A percentile compares a stretch with the other conserved stretches of the same genome.
These are phyloP conservation scores for Bergia sp. DNA, from an alignment of 92 coral and sea anemone genomes.

Conservation along the genomic window DNA sequence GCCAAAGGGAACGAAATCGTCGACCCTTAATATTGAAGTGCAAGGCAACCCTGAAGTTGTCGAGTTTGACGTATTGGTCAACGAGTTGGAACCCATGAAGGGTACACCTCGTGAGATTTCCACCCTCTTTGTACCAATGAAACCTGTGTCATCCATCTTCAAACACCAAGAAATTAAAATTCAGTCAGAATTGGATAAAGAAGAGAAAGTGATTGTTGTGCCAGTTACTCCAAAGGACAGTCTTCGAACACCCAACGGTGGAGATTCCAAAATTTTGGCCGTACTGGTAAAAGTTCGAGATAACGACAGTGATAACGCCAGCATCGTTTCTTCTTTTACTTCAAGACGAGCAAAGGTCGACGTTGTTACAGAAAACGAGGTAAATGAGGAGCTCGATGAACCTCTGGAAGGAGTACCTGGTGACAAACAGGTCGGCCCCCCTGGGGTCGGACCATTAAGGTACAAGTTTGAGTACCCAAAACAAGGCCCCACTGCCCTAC, in stretches of 20 bases:
- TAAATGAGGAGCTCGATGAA: neutral
- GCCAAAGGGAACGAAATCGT: neutral
- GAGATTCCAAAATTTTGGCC: constrained; percentile 19
- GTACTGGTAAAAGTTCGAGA: constrained; percentile 4
- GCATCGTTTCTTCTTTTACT: constrained; percentile 2
- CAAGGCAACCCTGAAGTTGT: constrained; percentile 4
- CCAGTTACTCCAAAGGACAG: constrained; percentile 11
- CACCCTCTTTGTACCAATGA: constrained; percentile 7
- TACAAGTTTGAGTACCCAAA: constrained; percentile 36
- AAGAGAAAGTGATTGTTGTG: constrained; percentile 21
- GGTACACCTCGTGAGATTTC: neutral
- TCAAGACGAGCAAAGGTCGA: neutral
- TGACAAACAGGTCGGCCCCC: neutral
- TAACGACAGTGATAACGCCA: constrained; percentile 7
- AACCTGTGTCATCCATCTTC: constrained; percentile 16
- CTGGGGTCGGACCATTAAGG: neutral
- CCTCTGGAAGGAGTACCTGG: neutral
- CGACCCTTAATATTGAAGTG: constrained; percentile 3
- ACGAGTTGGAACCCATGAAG: neutral
- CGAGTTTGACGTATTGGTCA: constrained; percentile 8
- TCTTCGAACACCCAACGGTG: neutral
- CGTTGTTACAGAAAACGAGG: neutral
- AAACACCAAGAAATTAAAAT: constrained; percentile 17
- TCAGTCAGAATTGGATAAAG: neutral
- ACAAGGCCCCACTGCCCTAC: constrained; percentile 38